Evolutionary conservation across 2,888 invertebrate genomes (phyloP).

Genomic region (Lydus trimaculatus): DNA sequence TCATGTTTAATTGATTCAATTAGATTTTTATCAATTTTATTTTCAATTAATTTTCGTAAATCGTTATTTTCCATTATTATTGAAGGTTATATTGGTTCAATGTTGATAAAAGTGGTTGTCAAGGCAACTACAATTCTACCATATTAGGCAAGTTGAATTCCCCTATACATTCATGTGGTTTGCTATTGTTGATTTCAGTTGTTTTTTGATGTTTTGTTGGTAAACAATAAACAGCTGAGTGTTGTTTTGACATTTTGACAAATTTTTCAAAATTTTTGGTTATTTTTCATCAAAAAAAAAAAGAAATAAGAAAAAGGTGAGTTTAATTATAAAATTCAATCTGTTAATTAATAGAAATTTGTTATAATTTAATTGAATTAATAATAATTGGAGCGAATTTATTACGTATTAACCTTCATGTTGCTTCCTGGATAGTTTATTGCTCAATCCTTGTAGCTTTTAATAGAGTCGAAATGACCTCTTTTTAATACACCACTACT

Average conservation of each 20-base stretch:
- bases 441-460: constrained; percentile 39
- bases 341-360: neutral
- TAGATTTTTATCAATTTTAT: constrained; percentile 26
- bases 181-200: constrained; percentile 16
- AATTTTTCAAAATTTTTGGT: constrained; percentile 34
- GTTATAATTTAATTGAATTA: neutral
- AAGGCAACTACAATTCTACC: constrained; percentile 26
- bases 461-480: constrained; percentile 42
- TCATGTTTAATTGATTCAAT: constrained; percentile 9
- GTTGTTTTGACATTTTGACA: constrained; percentile 32
- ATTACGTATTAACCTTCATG: constrained; percentile 19
- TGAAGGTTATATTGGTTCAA: neutral
- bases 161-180: constrained; percentile 29
- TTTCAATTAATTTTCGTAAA: constrained; percentile 28
- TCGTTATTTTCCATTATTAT: constrained; percentile 19
- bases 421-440: constrained; percentile 31
- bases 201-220: constrained; percentile 29
- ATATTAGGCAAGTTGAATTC: constrained; percentile 39
- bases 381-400: neutral
- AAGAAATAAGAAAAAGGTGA: neutral
- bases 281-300: constrained; percentile 17
- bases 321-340: neutral
- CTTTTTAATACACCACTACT: constrained; percentile 31
- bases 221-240: constrained; percentile 43
- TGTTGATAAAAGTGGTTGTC: constrained; percentile 11